These are phyloP conservation scores for Papilio demoleus DNA, from an alignment of 2,888 invertebrate species.

Conservation along the genomic window DNA sequence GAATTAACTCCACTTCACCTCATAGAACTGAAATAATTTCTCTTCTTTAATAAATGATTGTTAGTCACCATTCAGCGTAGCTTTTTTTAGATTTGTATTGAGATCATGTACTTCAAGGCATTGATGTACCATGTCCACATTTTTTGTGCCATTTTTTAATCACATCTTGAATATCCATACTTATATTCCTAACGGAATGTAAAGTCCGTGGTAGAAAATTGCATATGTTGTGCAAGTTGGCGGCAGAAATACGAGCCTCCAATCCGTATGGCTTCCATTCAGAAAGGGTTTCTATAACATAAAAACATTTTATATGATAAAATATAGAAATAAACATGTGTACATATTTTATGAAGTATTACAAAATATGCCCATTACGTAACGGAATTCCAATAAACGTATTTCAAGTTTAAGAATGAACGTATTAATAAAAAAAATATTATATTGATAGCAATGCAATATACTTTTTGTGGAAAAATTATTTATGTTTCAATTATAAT, in stretches of 20 bases:
- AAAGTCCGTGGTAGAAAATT: no score
- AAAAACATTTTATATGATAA: no score
- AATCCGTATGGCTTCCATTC: constrained; percentile 1
- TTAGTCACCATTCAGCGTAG: no score
- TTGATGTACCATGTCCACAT: no score
- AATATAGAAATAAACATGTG: not conserved
- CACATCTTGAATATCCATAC: no score
- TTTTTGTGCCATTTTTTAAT: no score
- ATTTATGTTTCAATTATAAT: not conserved
- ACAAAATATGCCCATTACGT: not conserved
- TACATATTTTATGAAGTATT: constrained; percentile 1
- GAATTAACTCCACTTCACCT: constrained; percentile 4
- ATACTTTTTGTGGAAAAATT: no score
- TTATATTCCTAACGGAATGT: no score
- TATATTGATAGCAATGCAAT: not conserved
- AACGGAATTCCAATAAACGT: not conserved
- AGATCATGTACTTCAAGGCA: not conserved
- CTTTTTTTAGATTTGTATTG: no score
- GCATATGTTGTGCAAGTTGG: not conserved
- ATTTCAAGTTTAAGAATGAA: constrained; percentile 9
- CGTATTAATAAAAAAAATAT: not conserved
- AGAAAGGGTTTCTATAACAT: not conserved
- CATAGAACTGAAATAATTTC: not conserved
- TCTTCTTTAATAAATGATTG: not conserved
- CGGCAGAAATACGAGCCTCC: not conserved